Conservation (phyloP, 2,888 invertebrate genomes). For the Luffia ferchaultella region DNA sequence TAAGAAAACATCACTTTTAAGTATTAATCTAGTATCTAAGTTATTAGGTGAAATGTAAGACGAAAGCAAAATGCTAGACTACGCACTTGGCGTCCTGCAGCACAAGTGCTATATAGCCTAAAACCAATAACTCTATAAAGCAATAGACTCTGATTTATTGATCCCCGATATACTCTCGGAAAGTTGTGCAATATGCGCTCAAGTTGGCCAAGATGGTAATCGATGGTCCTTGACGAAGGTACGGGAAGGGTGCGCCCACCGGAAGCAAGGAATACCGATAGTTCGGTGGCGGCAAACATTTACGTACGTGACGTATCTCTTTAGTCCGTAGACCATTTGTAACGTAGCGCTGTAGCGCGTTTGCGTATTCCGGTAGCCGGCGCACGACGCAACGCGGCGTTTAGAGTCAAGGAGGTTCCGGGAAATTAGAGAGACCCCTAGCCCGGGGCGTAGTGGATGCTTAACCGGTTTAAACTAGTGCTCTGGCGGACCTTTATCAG, state of each 20-base stretch:
- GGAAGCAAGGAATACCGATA: conserved; percentile 41
- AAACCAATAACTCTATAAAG: conserved; percentile 20
- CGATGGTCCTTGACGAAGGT: conserved; percentile 50
- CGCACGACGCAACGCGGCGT: conserved; percentile 3
- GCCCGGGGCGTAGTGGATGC: conserved; percentile 43
- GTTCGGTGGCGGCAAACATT: conserved; percentile 36
- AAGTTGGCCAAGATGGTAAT: conserved; percentile 39
- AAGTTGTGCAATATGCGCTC: conserved; percentile 54
- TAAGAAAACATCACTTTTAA: too few relatives aligned
- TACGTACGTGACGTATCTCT: conserved; percentile 43
- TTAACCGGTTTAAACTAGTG: conserved; percentile 61
- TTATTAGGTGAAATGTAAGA: too few relatives aligned
- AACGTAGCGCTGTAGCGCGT: not conserved
- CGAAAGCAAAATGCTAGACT: too few relatives aligned
- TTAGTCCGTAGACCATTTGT: conserved; percentile 18
- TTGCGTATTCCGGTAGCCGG: not conserved
- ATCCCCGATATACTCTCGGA: conserved; percentile 22
- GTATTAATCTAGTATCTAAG: too few relatives aligned
- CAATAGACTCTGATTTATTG: conserved; percentile 35
- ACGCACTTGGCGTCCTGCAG: not conserved
- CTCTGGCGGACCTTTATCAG: conserved; percentile 53
- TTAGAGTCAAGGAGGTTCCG: conserved; percentile 20
- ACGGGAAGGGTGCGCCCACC: conserved; percentile 25
- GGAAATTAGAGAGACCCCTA: conserved; percentile 61
- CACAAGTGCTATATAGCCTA: not conserved